A percentile compares a stretch with the other conserved stretches of the same genome.
phyloP scores from a whole-genome alignment of 2,797 vertebrate species.

The Hypotaenidia okinawae region DNA sequence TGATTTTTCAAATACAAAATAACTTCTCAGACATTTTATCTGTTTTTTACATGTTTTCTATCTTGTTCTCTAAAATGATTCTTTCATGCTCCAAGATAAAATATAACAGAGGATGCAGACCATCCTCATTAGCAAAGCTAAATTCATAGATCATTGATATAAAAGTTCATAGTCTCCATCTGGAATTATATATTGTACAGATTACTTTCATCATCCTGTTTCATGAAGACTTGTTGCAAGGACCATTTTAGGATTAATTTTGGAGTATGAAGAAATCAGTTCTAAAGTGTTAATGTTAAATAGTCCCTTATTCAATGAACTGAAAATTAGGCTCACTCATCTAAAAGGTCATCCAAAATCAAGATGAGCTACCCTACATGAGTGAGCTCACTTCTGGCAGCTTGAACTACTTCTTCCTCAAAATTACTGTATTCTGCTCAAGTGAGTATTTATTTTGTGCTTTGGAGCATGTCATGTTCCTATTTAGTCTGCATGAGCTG shows the following conservation, averaged over 20 bases:
- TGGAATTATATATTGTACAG: neutral
- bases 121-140: neutral
- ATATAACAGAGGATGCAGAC: neutral
- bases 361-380: neutral
- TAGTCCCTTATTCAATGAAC: neutral
- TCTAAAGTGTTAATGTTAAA: neutral
- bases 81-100: neutral
- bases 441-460: neutral
- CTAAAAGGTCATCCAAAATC: neutral
- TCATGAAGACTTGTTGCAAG: neutral
- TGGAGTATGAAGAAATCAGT: neutral
- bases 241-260: neutral
- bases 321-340: neutral
- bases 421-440: neutral
- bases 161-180: neutral
- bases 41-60: neutral
- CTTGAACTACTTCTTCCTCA: neutral
- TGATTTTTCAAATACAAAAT: neutral
- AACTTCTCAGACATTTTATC: neutral
- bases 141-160: neutral
- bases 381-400: neutral
- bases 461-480: neutral
- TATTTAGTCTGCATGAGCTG: neutral
- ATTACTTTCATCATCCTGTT: neutral
- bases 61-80: neutral